These are phyloP conservation scores for Gymnoscelis rufifasciata DNA, from an alignment of 2,888 invertebrate genomes.

Conservation along the genomic window DNA sequence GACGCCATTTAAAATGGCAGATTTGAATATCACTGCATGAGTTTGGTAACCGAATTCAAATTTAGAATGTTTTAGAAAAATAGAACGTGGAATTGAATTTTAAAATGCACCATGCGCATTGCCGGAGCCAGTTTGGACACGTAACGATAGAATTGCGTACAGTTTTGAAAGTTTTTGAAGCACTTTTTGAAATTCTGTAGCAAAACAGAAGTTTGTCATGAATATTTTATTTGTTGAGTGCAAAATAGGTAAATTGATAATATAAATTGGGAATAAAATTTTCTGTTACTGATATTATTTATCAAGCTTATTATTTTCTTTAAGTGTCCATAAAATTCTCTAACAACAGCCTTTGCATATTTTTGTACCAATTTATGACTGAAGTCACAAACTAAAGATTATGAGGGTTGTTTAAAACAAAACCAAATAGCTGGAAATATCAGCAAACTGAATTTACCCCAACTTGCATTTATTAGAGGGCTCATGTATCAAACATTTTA, in stretches of 20 bases:
- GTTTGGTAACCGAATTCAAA: slow-evolving; percentile 19
- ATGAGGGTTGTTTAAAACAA: too few species aligned
- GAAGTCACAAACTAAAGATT: too few species aligned
- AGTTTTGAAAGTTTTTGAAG: neutral
- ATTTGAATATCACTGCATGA: neutral
- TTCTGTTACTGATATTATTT: too few species aligned
- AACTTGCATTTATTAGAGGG: slow-evolving; percentile 10
- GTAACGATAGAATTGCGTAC: slow-evolving; percentile 6
- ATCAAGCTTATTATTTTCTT: too few species aligned
- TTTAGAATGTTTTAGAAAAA: slow-evolving; percentile 24
- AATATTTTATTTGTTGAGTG: too few species aligned
- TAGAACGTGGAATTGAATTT: slow-evolving; percentile 21
- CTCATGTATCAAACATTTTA: slow-evolving; percentile 14
- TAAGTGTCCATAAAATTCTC: too few species aligned
- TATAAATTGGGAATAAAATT: too few species aligned
- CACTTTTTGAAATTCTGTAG: neutral
- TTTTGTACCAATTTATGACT: too few species aligned
- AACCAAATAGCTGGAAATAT: neutral
- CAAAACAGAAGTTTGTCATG: too few species aligned
- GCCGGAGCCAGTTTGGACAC: slow-evolving; percentile 4
- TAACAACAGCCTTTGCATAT: too few species aligned
- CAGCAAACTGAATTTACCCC: slow-evolving; percentile 1
- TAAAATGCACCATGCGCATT: slow-evolving; percentile 9
- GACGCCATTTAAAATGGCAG: neutral
- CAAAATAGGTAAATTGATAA: too few species aligned